Conservation (phyloP, 53 echinoderm and acorn worm species). For the Patiria pectinifera region DNA sequence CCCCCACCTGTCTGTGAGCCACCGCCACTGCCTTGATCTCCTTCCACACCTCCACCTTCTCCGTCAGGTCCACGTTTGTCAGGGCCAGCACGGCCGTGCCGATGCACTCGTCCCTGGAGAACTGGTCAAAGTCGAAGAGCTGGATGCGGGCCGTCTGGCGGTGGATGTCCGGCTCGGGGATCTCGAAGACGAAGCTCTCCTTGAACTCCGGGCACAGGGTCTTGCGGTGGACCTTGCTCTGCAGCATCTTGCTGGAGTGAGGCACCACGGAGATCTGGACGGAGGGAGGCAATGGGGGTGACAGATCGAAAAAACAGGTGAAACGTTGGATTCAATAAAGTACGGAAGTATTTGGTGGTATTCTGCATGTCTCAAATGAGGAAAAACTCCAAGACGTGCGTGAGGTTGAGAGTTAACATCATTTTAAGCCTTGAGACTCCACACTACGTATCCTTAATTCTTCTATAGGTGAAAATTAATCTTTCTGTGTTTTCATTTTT, state of each 20-base stretch:
- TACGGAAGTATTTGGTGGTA: too few species aligned
- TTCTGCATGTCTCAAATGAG: background rate
- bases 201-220: conserved; percentile 89
- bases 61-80: conserved; percentile 87
- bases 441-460: too few species aligned
- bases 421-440: too few species aligned
- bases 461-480: too few species aligned
- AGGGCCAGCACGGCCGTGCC: conserved; percentile 82
- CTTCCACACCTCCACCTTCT: conserved; percentile 99
- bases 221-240: conserved; percentile 92
- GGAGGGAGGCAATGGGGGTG: too few species aligned
- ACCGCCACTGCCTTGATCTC: conserved; percentile 73
- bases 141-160: conserved; percentile 90
- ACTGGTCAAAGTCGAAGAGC: conserved; percentile 95
- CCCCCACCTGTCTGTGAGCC: conserved; percentile 31
- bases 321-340: too few species aligned
- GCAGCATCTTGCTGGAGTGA: conserved; percentile 74
- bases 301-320: background rate
- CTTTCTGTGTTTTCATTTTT: too few species aligned
- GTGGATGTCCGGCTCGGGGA: conserved; percentile 95
- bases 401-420: too few species aligned
- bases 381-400: background rate
- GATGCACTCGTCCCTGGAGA: conserved; percentile 98
- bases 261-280: conserved; percentile 77
- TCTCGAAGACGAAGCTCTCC: conserved; percentile 96